These are phyloP conservation scores for Diarsia rubi DNA, from an alignment of 2,888 invertebrate genomes.

Conservation along the genomic window DNA sequence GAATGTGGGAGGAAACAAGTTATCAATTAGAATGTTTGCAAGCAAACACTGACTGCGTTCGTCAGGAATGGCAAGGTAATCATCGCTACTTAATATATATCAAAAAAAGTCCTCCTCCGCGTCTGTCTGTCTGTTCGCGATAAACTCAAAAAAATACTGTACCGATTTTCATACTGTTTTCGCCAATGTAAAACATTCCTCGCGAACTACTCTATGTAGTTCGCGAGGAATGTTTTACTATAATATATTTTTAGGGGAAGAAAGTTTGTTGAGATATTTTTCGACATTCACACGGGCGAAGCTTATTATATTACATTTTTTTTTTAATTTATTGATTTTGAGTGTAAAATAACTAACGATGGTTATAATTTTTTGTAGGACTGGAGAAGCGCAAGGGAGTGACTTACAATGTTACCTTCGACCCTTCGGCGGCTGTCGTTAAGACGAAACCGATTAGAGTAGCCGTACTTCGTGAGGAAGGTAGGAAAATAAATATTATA, in stretches of 20 bases:
- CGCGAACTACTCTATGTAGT: too few relatives aligned
- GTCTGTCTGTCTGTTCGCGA: too few relatives aligned
- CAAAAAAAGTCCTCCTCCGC: too few relatives aligned
- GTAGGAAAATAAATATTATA: conserved; percentile 69
- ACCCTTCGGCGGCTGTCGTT: conserved; percentile 91
- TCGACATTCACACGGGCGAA: too few relatives aligned
- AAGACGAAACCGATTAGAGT: conserved; percentile 92
- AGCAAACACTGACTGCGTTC: conserved; percentile 94
- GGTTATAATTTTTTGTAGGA: conserved; percentile 74
- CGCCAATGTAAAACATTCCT: too few relatives aligned
- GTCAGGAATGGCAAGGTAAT: conserved; percentile 93
- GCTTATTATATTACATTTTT: too few relatives aligned
- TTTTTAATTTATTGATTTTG: not conserved
- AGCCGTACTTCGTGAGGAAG: conserved; percentile 99
- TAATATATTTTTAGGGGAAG: too few relatives aligned
- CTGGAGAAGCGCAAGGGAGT: conserved; percentile 93
- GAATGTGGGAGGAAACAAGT: conserved; percentile 99
- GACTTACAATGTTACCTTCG: conserved; percentile 93
- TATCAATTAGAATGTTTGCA: conserved; percentile 97
- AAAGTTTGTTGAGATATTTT: too few relatives aligned
- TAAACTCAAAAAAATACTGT: too few relatives aligned
- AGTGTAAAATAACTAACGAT: not conserved
- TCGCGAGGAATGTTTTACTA: too few relatives aligned
- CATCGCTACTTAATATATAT: too few relatives aligned
- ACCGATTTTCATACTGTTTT: too few relatives aligned